Conservation (phyloP, 2,113 vertebrate genomes). For the Paraplagusia blochii region DNA sequence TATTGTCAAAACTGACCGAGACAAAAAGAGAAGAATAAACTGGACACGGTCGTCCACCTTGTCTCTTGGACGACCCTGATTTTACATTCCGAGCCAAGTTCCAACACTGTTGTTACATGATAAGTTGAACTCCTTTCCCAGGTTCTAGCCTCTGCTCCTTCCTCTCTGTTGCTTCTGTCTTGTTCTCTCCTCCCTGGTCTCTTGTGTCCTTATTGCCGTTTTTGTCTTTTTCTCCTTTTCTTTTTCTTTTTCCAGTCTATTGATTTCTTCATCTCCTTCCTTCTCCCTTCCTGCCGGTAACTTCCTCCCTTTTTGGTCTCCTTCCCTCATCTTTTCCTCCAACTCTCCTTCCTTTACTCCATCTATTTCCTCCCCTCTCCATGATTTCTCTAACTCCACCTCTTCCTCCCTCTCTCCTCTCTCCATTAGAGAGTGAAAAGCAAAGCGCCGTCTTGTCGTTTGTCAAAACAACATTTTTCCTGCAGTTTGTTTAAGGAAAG, state of each 20-base stretch:
- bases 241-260: not conserved
- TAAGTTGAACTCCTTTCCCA: no score
- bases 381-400: not conserved
- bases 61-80: no score
- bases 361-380: not conserved
- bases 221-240: not conserved
- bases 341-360: not conserved
- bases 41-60: no score
- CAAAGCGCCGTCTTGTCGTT: constrained; percentile 28
- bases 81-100: no score
- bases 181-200: not conserved
- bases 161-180: not conserved
- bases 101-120: no score
- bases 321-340: not conserved
- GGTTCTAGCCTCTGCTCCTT: no score
- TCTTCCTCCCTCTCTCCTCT: not conserved
- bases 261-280: not conserved
- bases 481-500: constrained; percentile 77
- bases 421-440: constrained; percentile 18
- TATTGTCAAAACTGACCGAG: no score
- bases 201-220: not conserved
- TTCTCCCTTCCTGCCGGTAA: not conserved
- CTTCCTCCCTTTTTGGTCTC: not conserved
- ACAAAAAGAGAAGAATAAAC: no score
- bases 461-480: constrained; percentile 23